Conservation (phyloP, 2,113 vertebrate species). For the Clarias gariepinus region DNA sequence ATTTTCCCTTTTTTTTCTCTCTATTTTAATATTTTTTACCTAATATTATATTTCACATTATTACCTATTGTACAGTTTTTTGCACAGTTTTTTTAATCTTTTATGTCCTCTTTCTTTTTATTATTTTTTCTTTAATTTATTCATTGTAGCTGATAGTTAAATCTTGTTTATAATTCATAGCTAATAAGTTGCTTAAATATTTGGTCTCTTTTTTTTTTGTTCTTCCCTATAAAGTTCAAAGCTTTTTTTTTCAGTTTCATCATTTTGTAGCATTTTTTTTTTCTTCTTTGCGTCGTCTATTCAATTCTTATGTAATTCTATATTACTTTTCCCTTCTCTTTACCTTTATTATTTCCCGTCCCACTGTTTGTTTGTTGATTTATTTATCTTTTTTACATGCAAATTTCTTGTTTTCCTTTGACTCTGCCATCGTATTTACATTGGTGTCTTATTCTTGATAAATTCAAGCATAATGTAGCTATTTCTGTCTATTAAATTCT, state of each 20-base stretch:
- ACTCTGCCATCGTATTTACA: background rate
- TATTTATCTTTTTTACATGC: background rate
- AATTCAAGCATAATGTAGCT: background rate
- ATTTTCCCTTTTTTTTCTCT: too few relatives aligned
- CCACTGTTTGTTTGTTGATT: background rate
- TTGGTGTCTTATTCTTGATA: background rate
- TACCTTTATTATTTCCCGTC: background rate
- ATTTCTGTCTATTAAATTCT: background rate
- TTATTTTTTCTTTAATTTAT: background rate
- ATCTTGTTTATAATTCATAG: background rate
- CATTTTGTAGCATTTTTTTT: background rate
- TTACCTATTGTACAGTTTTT: too few relatives aligned
- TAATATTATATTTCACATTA: too few relatives aligned
- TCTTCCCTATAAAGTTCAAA: too few relatives aligned
- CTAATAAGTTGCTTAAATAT: too few relatives aligned
- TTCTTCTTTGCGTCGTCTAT: background rate
- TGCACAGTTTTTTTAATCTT: background rate
- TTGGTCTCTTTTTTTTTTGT: too few relatives aligned
- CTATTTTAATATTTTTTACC: too few relatives aligned
- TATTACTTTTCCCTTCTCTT: background rate
- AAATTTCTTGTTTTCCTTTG: background rate
- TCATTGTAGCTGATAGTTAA: background rate
- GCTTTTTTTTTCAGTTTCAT: background rate
- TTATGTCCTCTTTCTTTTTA: background rate
- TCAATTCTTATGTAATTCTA: too few relatives aligned